phyloP scores from a whole-genome alignment of 2,113 vertebrate genomes.

The Anoplopoma fimbria region DNA sequence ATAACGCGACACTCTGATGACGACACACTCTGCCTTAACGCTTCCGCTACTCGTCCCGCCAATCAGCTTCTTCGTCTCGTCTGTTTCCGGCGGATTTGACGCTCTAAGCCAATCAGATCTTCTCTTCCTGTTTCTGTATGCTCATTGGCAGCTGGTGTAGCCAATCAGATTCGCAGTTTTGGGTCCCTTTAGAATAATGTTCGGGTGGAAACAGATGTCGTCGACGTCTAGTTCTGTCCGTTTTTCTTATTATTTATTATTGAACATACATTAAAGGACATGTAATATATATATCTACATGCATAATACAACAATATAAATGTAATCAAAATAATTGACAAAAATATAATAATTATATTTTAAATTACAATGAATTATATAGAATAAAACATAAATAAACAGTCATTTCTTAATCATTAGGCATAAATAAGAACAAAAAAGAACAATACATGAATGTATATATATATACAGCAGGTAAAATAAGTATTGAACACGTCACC shows the following conservation, averaged over 20 bases:
- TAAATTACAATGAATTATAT: too few relatives aligned
- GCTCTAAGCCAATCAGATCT: constrained; percentile 16
- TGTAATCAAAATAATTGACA: not conserved
- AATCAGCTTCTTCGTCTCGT: not conserved
- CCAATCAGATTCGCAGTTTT: constrained; percentile 34
- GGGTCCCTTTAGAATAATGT: not conserved
- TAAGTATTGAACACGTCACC: too few relatives aligned
- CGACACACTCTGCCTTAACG: not conserved
- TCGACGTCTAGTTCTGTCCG: fast-evolving
- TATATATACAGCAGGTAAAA: too few relatives aligned
- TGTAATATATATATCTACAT: not conserved
- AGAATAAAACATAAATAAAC: not conserved
- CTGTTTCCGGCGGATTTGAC: fast-evolving
- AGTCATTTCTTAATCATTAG: too few relatives aligned
- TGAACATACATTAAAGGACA: not conserved
- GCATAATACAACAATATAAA: not conserved
- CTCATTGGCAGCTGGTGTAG: not conserved
- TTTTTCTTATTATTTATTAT: not conserved
- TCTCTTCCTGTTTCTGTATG: fast-evolving
- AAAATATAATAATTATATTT: not conserved
- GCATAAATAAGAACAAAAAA: too few relatives aligned
- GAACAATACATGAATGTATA: too few relatives aligned
- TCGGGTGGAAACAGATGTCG: constrained; percentile 30
- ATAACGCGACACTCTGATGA: not conserved
- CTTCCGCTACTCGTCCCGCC: fast-evolving